phyloP scores from a whole-genome alignment of 2,113 vertebrate genomes.

The Phalacrocorax aristotelis region DNA sequence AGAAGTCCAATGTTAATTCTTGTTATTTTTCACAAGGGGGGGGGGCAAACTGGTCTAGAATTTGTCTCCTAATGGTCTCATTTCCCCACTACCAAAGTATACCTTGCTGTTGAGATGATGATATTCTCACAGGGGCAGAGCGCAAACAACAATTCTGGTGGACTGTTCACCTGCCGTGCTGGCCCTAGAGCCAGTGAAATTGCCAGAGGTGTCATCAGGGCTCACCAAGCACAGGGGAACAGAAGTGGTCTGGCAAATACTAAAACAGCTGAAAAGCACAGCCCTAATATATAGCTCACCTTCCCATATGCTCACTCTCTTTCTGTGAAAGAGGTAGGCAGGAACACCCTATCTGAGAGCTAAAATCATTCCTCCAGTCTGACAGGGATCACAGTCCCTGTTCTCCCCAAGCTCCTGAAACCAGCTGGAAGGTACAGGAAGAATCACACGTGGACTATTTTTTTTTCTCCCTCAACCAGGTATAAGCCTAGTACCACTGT shows the following conservation, averaged over 20 bases:
- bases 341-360: neutral
- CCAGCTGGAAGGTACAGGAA: neutral
- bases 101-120: neutral
- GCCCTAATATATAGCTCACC: neutral
- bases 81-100: neutral
- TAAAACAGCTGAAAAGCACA: neutral
- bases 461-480: neutral
- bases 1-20: neutral
- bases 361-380: rapidly evolving
- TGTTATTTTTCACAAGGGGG: neutral
- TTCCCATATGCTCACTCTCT: rapidly evolving
- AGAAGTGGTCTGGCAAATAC: neutral
- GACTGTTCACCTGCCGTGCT: neutral
- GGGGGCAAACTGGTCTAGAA: neutral
- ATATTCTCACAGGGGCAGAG: neutral
- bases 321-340: neutral
- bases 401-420: neutral
- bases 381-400: neutral
- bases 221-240: rapidly evolving
- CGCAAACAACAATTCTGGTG: neutral
- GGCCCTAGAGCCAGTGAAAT: rapidly evolving
- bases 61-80: neutral
- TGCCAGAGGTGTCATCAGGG: neutral
- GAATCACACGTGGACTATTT: neutral
- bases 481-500: neutral